Evolutionary conservation across 2,888 invertebrate species (phyloP).

Genomic region (Pseudococcus viburni): DNA sequence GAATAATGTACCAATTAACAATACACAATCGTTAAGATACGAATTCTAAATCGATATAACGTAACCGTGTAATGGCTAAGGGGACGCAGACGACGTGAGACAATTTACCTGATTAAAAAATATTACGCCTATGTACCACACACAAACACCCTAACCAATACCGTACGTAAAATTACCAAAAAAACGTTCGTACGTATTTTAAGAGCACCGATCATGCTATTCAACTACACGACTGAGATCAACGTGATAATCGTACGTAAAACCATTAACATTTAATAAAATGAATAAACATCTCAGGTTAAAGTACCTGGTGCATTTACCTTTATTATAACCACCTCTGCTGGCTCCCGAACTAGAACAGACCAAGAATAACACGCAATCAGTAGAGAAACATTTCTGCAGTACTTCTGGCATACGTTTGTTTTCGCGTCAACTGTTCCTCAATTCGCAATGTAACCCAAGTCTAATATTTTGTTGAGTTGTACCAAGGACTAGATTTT

Average conservation of each 20-base stretch:
- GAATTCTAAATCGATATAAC: not conserved
- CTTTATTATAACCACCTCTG: constrained; percentile 97
- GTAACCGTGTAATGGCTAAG: not conserved
- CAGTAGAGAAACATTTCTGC: constrained; percentile 63
- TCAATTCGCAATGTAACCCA: not conserved
- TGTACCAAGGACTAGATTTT: not conserved
- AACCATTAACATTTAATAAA: constrained; percentile 60
- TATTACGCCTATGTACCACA: not conserved
- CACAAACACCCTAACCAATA: not conserved
- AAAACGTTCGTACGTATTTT: not conserved
- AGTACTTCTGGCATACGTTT: constrained; percentile 59
- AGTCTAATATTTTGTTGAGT: not conserved
- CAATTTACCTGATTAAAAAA: too few species aligned
- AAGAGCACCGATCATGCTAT: not conserved
- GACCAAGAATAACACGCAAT: constrained; percentile 71
- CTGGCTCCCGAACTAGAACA: constrained; percentile 95
- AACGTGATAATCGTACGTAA: constrained; percentile 37
- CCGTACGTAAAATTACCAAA: not conserved
- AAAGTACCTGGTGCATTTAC: constrained; percentile 79
- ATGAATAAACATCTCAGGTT: constrained; percentile 55
- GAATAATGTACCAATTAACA: not conserved
- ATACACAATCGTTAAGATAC: not conserved
- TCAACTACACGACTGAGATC: constrained; percentile 19
- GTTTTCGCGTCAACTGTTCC: constrained; percentile 7
- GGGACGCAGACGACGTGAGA: not conserved